Conservation (phyloP, 2,797 vertebrate genomes). For the Clarias fuscus region DNA sequence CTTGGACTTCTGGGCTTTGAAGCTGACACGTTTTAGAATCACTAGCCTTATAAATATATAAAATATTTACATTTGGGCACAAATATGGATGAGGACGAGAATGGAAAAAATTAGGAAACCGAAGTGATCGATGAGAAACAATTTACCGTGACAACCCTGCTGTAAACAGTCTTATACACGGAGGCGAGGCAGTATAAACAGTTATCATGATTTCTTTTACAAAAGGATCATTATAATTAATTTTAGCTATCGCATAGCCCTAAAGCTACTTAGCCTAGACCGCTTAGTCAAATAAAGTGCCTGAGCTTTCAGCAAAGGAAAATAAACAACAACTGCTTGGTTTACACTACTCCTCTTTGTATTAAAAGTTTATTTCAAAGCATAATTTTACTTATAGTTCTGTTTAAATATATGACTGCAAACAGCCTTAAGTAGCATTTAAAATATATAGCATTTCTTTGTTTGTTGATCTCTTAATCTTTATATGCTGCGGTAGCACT, state of each 20-base stretch:
- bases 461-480: not conserved
- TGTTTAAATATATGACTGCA: not conserved
- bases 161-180: not conserved
- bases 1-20: not conserved
- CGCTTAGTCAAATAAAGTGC: not conserved
- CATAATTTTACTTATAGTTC: not conserved
- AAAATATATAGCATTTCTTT: not conserved
- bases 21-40: not conserved
- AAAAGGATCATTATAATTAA: not conserved
- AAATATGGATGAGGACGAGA: not conserved
- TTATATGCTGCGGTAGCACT: not conserved
- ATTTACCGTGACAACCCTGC: not conserved
- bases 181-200: not conserved
- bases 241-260: not conserved
- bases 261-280: not conserved
- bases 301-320: not conserved
- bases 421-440: too few relatives aligned
- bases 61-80: not conserved
- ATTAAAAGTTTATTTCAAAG: constrained; percentile 1
- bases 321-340: not conserved
- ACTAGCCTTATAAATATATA: not conserved
- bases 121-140: not conserved
- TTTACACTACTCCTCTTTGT: not conserved
- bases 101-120: not conserved
- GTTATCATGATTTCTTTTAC: not conserved